Percentiles rank a stretch among this genome's conserved stretches.
These are phyloP conservation scores for Sebastes reedi DNA, from an alignment of 2,797 vertebrate genomes.

Conservation along the genomic window DNA sequence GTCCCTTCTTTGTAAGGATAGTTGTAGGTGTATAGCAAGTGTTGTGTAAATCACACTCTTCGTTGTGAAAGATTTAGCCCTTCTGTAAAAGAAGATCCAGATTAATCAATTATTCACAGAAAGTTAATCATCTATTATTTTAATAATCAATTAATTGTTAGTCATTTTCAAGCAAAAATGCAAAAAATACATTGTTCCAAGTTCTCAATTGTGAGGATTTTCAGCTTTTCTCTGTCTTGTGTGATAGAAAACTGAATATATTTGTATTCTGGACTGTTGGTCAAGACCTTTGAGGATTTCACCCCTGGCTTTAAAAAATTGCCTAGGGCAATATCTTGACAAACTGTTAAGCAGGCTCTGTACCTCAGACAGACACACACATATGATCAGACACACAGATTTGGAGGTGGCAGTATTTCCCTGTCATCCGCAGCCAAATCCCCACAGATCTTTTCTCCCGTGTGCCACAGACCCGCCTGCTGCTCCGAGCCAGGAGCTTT, in stretches of 20 bases:
- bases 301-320: too few species aligned
- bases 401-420: conserved; percentile 40
- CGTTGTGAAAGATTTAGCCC: neutral
- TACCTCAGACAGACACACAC: neutral
- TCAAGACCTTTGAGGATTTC: too few species aligned
- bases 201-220: too few species aligned
- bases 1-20: neutral
- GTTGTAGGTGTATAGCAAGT: neutral
- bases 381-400: conserved; percentile 18
- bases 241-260: too few species aligned
- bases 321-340: neutral
- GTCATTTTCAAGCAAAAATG: too few species aligned
- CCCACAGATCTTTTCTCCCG: conserved; percentile 34
- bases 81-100: neutral
- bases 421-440: conserved; percentile 55
- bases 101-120: neutral
- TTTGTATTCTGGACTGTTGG: too few species aligned
- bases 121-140: too few species aligned
- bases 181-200: too few species aligned
- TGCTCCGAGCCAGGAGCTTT: conserved; percentile 43
- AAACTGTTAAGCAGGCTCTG: neutral
- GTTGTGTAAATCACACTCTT: neutral
- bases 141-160: too few species aligned
- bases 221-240: too few species aligned
- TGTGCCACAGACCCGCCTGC: conserved; percentile 15